These are phyloP conservation scores for Chlorodrepanis virens DNA, from an alignment of 2,113 vertebrate species.

Conservation along the genomic window DNA sequence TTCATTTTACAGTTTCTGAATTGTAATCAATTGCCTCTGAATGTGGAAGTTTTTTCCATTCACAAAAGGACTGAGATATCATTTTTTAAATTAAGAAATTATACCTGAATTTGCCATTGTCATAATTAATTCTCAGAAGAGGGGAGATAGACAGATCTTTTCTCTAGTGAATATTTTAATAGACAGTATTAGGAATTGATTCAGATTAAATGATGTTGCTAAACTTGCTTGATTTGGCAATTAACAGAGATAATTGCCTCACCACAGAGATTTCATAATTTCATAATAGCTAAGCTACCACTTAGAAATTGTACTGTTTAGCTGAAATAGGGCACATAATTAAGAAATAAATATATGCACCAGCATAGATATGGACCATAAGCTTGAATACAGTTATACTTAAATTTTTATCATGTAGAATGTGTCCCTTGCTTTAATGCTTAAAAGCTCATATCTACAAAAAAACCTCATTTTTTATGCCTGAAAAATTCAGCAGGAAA, in stretches of 20 bases:
- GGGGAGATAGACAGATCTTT: neutral
- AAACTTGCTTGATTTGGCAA: constrained; percentile 66
- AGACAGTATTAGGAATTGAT: constrained; percentile 52
- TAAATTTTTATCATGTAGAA: neutral
- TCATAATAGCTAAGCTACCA: constrained; percentile 13
- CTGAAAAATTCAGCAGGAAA: neutral
- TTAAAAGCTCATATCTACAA: neutral
- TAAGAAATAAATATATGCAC: neutral
- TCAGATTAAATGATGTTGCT: constrained; percentile 67
- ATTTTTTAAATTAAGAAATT: constrained; percentile 41
- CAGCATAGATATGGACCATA: neutral
- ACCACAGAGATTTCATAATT: constrained; percentile 53
- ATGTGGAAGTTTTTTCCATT: neutral
- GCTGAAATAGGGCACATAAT: constrained; percentile 19
- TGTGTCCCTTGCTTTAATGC: neutral
- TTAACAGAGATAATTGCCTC: constrained; percentile 63
- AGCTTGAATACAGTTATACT: neutral
- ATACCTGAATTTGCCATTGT: constrained; percentile 3
- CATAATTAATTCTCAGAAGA: constrained; percentile 22
- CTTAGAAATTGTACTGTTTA: constrained; percentile 35
- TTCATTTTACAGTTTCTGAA: neutral
- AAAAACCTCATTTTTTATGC: neutral
- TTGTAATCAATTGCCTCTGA: neutral
- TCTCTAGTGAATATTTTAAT: constrained; percentile 49
- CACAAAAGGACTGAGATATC: neutral